These are phyloP conservation scores for Colletes latitarsis DNA, from an alignment of 1,140 invertebrate genomes.

Conservation along the genomic window DNA sequence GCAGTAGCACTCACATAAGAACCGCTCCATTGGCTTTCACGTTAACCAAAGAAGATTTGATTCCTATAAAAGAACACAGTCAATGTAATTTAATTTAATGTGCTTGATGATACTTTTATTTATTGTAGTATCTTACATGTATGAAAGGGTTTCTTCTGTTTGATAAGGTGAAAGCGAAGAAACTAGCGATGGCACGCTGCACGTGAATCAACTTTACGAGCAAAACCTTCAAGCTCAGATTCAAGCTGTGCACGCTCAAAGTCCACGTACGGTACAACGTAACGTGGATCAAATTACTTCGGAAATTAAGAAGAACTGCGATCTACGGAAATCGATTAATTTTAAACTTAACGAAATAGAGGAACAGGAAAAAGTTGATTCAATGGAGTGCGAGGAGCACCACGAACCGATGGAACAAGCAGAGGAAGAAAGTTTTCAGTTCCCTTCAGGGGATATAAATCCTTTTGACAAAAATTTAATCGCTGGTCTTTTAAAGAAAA, in stretches of 20 bases:
- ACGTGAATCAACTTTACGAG: slow-evolving; percentile 68
- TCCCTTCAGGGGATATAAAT: slow-evolving; percentile 77
- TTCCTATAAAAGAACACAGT: slow-evolving; percentile 70
- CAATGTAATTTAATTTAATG: slow-evolving; percentile 25
- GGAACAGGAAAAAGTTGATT: slow-evolving; percentile 57
- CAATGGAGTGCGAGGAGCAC: slow-evolving; percentile 75
- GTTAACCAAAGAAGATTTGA: slow-evolving; percentile 70
- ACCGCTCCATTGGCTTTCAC: slow-evolving; percentile 70
- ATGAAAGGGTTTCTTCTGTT: slow-evolving; percentile 6
- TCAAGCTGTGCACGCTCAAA: slow-evolving; percentile 78
- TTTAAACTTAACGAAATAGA: slow-evolving; percentile 64
- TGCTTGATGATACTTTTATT: neutral
- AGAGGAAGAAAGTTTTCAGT: slow-evolving; percentile 72
- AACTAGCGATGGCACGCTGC: slow-evolving; percentile 42
- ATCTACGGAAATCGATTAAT: slow-evolving; percentile 75
- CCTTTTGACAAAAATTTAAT: slow-evolving; percentile 81
- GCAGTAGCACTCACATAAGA: slow-evolving; percentile 66
- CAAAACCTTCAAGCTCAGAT: slow-evolving; percentile 77
- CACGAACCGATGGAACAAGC: slow-evolving; percentile 75
- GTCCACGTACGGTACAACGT: slow-evolving; percentile 78
- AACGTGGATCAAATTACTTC: slow-evolving; percentile 79
- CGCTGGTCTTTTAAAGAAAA: slow-evolving; percentile 78
- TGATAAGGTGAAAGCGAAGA: slow-evolving; percentile 50
- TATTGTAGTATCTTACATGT: neutral
- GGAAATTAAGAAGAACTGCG: slow-evolving; percentile 78